These are phyloP conservation scores for Vidua macroura DNA, from an alignment of 2,113 vertebrate species.

Conservation along the genomic window DNA sequence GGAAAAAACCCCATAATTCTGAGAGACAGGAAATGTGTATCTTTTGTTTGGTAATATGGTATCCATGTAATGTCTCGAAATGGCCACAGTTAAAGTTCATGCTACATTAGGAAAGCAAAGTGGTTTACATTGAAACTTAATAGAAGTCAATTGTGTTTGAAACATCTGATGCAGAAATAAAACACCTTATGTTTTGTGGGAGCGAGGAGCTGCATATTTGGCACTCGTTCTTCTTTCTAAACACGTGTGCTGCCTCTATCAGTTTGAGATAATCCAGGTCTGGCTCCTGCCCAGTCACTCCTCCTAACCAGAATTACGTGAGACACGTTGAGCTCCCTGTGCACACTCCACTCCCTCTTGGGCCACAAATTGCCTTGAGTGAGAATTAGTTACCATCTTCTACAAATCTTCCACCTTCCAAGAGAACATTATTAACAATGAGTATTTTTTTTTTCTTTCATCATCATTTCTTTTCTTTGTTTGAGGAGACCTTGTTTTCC, in stretches of 20 bases:
- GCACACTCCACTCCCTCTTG: not conserved
- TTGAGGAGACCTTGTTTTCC: not conserved
- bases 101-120: constrained; percentile 76
- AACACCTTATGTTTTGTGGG: constrained; percentile 67
- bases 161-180: constrained; percentile 71
- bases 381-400: not conserved
- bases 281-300: constrained; percentile 69
- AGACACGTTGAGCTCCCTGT: constrained; percentile 8
- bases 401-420: not conserved
- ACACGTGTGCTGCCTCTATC: constrained; percentile 57
- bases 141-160: constrained; percentile 78
- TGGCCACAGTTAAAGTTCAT: constrained; percentile 68
- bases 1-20: not conserved
- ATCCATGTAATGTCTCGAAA: constrained; percentile 54
- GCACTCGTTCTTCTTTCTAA: constrained; percentile 52
- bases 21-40: not conserved
- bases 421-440: not conserved
- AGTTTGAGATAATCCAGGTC: constrained; percentile 68
- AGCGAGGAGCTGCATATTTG: constrained; percentile 62
- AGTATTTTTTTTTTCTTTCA: not conserved
- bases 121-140: constrained; percentile 75
- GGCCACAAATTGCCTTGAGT: not conserved
- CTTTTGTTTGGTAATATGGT: constrained; percentile 36
- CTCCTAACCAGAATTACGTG: constrained; percentile 49
- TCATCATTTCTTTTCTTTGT: not conserved